Evolutionary conservation across 2,113 vertebrate genomes (phyloP).

Genomic region (Seriola dumerili): DNA sequence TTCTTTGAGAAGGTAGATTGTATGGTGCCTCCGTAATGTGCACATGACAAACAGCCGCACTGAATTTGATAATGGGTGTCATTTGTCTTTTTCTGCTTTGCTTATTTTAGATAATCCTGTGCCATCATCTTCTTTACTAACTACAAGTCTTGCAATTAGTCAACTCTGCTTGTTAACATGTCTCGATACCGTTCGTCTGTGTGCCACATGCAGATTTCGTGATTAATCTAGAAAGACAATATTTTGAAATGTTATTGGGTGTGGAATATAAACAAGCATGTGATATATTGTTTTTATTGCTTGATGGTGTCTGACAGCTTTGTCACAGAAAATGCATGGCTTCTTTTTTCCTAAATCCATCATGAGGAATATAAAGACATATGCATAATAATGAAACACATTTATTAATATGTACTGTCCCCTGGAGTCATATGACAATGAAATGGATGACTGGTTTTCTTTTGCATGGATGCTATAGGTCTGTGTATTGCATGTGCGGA

Average conservation of each 20-base stretch:
- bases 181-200: constrained; percentile 43
- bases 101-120: constrained; percentile 67
- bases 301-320: constrained; percentile 80
- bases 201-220: constrained; percentile 76
- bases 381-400: constrained; percentile 86
- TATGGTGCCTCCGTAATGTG: constrained; percentile 36
- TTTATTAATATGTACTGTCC: constrained; percentile 86
- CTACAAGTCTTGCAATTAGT: constrained; percentile 62
- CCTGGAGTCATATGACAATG: constrained; percentile 84
- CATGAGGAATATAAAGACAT: constrained; percentile 83
- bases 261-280: constrained; percentile 80
- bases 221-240: constrained; percentile 84
- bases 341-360: constrained; percentile 82
- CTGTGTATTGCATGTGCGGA: constrained; percentile 79
- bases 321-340: constrained; percentile 81
- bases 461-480: constrained; percentile 75
- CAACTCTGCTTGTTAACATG: constrained; percentile 63
- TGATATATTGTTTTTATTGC: constrained; percentile 84
- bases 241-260: constrained; percentile 80
- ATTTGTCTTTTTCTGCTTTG: constrained; percentile 60
- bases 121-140: constrained; percentile 61
- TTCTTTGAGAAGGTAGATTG: constrained; percentile 20
- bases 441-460: constrained; percentile 82
- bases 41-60: constrained; percentile 27
- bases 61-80: constrained; percentile 39